Evolutionary conservation across 2,797 vertebrate species (phyloP).

Genomic region (Arctocebus calabarensis): DNA sequence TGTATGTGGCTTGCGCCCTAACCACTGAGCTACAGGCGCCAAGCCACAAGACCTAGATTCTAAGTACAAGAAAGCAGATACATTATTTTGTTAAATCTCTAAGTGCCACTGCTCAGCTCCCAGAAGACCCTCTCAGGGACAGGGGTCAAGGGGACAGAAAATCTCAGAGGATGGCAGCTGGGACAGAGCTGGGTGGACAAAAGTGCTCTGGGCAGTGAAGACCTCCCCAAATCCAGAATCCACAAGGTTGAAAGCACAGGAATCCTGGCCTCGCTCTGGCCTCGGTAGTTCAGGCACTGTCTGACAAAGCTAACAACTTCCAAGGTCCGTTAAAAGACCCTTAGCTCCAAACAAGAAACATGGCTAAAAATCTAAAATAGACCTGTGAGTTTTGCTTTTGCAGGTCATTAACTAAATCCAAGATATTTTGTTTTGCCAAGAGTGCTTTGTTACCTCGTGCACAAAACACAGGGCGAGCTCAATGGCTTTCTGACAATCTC

Average conservation of each 20-base stretch:
- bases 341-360: background rate
- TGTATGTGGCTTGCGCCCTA: no score
- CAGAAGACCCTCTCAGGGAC: background rate
- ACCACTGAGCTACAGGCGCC: no score
- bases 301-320: background rate
- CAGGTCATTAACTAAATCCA: conserved; percentile 20
- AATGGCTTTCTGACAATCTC: background rate
- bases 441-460: background rate
- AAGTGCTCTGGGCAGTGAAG: background rate
- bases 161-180: background rate
- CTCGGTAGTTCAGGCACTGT: background rate
- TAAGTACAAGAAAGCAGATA: background rate
- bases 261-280: background rate
- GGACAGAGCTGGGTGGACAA: no score
- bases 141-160: background rate
- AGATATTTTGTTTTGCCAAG: conserved; percentile 40
- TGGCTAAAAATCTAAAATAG: background rate
- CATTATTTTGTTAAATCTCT: background rate
- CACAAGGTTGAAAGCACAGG: no score
- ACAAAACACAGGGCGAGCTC: background rate
- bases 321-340: background rate
- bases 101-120: background rate
- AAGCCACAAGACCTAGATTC: background rate
- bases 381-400: background rate
- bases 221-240: background rate